phyloP scores from a whole-genome alignment of 1,140 invertebrate genomes.

The Microplitis mediator region DNA sequence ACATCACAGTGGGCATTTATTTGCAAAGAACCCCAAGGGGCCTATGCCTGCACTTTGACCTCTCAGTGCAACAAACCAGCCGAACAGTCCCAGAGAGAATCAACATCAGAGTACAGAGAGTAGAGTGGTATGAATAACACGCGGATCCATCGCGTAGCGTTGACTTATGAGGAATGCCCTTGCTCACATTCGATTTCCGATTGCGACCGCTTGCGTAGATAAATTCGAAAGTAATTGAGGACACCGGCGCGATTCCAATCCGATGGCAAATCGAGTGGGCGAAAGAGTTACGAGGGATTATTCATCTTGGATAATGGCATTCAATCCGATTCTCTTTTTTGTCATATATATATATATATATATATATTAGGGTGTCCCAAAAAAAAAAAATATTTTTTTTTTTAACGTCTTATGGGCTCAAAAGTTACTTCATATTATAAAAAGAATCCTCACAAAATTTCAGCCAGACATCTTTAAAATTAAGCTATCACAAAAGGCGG shows the following conservation, averaged over 20 bases:
- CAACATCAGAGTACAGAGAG: neutral
- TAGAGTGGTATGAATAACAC: neutral
- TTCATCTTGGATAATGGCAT: neutral
- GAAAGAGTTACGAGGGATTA: constrained; percentile 1
- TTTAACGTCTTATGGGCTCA: too few relatives aligned
- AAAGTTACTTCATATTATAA: too few relatives aligned
- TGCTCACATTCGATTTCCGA: constrained; percentile 22
- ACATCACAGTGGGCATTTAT: constrained; percentile 11
- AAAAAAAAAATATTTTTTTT: too few relatives aligned
- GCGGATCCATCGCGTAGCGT: neutral
- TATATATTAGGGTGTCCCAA: too few relatives aligned
- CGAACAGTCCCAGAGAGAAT: constrained; percentile 1
- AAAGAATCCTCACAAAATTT: too few relatives aligned
- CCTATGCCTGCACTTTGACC: neutral
- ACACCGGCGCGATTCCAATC: constrained; percentile 15
- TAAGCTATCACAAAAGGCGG: too few relatives aligned
- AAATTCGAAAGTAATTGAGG: constrained; percentile 29
- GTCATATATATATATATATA: too few relatives aligned
- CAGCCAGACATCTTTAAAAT: too few relatives aligned
- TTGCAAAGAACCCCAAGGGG: neutral
- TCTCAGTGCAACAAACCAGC: constrained; percentile 1
- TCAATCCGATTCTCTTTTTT: neutral
- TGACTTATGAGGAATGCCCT: constrained; percentile 25
- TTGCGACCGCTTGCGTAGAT: constrained; percentile 15
- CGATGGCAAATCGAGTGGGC: neutral